Evolutionary conservation across 2,888 invertebrate genomes (phyloP).

Genomic region (Neuroscelio doddi): DNA sequence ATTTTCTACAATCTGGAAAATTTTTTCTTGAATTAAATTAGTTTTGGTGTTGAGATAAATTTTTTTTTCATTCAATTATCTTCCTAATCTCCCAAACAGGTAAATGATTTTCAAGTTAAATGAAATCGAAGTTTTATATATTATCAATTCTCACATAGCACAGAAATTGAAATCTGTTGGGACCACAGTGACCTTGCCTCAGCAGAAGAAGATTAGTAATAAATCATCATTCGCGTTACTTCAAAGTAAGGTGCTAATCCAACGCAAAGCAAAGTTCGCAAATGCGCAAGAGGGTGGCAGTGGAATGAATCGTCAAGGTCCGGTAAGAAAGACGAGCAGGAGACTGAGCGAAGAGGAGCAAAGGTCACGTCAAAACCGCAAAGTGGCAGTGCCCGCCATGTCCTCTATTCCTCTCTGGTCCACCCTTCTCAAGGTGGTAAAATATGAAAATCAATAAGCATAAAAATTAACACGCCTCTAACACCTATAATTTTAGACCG

Average conservation of each 20-base stretch:
- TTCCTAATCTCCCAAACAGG: neutral
- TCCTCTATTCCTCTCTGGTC: conserved; percentile 2
- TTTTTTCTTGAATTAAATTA: neutral
- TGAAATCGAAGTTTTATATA: too few species aligned
- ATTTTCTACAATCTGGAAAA: too few species aligned
- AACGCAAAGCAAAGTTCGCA: too few species aligned
- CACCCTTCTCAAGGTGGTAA: conserved; percentile 59
- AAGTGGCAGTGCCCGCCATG: conserved; percentile 6
- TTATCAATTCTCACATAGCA: too few species aligned
- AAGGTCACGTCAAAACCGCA: conserved; percentile 39
- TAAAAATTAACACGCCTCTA: conserved; percentile 68
- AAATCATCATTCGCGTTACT: conserved; percentile 17
- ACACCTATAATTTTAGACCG: conserved; percentile 62
- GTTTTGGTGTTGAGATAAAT: neutral
- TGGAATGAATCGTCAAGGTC: neutral
- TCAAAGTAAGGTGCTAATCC: conserved; percentile 13
- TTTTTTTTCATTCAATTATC: too few species aligned
- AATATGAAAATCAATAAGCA: conserved; percentile 71
- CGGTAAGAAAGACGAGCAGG: too few species aligned
- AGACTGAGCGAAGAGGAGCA: conserved; percentile 4
- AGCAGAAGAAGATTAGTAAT: conserved; percentile 19
- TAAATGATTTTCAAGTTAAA: neutral
- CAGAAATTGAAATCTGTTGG: neutral
- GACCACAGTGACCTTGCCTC: neutral
- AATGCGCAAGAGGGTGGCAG: conserved; percentile 9